These are phyloP conservation scores for Sinocyclocheilus anshuiensis DNA, from an alignment of 2,113 vertebrate species.

Conservation along the genomic window DNA sequence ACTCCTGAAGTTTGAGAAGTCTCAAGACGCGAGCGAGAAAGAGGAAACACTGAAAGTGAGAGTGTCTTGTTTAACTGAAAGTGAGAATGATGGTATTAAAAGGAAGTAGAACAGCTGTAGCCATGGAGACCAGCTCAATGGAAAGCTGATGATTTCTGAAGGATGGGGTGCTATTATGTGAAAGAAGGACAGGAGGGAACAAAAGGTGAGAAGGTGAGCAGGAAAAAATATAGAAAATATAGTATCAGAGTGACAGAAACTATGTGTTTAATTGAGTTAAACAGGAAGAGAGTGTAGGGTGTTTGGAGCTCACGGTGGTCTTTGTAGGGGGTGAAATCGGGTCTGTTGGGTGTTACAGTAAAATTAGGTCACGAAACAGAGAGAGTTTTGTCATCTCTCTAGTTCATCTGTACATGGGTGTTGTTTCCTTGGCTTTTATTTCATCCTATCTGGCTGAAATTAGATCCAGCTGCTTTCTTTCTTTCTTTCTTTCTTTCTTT, in stretches of 20 bases:
- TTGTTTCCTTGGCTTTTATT: background rate
- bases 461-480: background rate
- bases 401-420: slow-evolving; percentile 12
- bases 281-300: background rate
- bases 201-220: slow-evolving; percentile 5
- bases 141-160: slow-evolving; percentile 37
- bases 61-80: slow-evolving; percentile 17
- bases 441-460: background rate
- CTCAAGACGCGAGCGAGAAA: slow-evolving; percentile 11
- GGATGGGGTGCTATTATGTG: slow-evolving; percentile 22
- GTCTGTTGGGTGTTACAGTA: slow-evolving; percentile 8
- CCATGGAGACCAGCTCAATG: slow-evolving; percentile 43
- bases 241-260: background rate
- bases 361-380: slow-evolving; percentile 52
- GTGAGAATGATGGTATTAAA: slow-evolving; percentile 10
- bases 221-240: background rate
- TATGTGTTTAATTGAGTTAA: background rate
- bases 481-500: background rate
- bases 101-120: background rate
- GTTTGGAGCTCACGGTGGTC: background rate
- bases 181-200: slow-evolving; percentile 20
- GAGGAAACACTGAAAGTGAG: slow-evolving; percentile 32
- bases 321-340: background rate
- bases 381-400: slow-evolving; percentile 24
- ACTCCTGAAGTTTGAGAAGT: slow-evolving; percentile 21